These are phyloP conservation scores for Drosophila pandora DNA, from an alignment of 1,140 invertebrate species.

Conservation along the genomic window DNA sequence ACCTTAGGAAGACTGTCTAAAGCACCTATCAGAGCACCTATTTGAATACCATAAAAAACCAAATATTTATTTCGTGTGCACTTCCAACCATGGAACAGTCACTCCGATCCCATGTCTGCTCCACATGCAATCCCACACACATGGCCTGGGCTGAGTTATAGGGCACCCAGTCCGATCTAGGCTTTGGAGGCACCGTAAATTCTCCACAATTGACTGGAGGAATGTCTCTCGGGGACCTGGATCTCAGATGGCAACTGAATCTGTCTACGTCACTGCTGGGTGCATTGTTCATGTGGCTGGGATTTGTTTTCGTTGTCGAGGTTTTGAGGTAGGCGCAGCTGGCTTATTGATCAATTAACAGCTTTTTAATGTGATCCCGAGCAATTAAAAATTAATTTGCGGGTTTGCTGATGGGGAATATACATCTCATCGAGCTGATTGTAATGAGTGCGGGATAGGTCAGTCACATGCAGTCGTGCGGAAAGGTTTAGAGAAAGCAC, in stretches of 20 bases:
- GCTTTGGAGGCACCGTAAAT: conserved; percentile 57
- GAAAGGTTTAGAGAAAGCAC: conserved; percentile 19
- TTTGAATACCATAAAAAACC: too few species aligned
- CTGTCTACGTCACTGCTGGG: conserved; percentile 30
- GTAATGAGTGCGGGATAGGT: conserved; percentile 40
- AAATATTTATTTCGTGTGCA: neutral
- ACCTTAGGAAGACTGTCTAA: neutral
- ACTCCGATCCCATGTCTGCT: conserved; percentile 50
- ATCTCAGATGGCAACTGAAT: conserved; percentile 9
- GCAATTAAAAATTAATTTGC: conserved; percentile 46
- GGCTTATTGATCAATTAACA: conserved; percentile 49
- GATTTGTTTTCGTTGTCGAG: neutral
- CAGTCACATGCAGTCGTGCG: conserved; percentile 38
- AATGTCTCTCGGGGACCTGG: conserved; percentile 17
- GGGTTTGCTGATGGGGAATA: conserved; percentile 9
- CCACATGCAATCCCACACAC: conserved; percentile 65
- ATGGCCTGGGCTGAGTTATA: conserved; percentile 52
- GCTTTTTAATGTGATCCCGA: conserved; percentile 45
- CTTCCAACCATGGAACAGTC: conserved; percentile 13
- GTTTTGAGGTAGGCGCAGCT: conserved; percentile 8
- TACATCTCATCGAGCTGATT: conserved; percentile 8
- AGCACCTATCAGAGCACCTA: neutral
- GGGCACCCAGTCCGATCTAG: conserved; percentile 26
- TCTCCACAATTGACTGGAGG: conserved; percentile 67
- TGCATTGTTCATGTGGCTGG: conserved; percentile 22